phyloP scores from a whole-genome alignment of 2,888 invertebrate genomes.

The Myopa tessellatipennis region DNA sequence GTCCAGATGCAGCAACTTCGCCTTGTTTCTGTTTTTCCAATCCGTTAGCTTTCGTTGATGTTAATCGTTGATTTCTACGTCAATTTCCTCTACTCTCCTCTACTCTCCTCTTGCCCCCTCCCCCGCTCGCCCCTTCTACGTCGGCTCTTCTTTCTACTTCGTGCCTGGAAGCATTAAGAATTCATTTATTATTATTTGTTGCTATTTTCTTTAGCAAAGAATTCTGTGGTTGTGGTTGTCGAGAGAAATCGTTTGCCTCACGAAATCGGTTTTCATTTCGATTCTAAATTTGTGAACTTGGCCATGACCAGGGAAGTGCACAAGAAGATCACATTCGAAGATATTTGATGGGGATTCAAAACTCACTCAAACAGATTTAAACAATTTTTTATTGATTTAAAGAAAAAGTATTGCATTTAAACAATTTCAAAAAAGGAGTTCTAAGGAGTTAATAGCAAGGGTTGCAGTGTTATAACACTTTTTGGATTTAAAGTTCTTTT shows the following conservation, averaged over 20 bases:
- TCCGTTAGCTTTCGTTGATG: not conserved
- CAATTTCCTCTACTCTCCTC: not conserved
- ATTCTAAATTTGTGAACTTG: not conserved
- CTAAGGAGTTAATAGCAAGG: too few relatives aligned
- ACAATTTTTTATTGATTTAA: too few relatives aligned
- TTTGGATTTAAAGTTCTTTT: too few relatives aligned
- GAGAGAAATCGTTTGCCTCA: conserved; percentile 28
- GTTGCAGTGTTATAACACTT: too few relatives aligned
- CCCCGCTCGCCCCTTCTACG: too few relatives aligned
- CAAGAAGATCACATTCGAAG: too few relatives aligned
- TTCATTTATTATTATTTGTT: not conserved
- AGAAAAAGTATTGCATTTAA: too few relatives aligned
- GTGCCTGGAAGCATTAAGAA: too few relatives aligned
- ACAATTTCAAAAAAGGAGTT: too few relatives aligned
- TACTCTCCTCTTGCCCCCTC: not conserved
- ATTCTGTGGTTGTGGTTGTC: conserved; percentile 25
- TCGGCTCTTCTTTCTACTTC: too few relatives aligned
- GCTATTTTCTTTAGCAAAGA: conserved; percentile 14
- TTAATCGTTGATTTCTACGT: not conserved
- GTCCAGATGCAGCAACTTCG: not conserved
- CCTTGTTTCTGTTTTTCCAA: conserved; percentile 14
- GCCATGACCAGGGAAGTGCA: not conserved
- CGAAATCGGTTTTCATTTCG: not conserved
- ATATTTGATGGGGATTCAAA: too few relatives aligned
- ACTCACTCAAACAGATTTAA: too few relatives aligned